Percentiles rank a stretch among this genome's conserved stretches.
These are phyloP conservation scores for Pseudoips prasinana DNA, from an alignment of 2,888 invertebrate genomes.

Conservation along the genomic window DNA sequence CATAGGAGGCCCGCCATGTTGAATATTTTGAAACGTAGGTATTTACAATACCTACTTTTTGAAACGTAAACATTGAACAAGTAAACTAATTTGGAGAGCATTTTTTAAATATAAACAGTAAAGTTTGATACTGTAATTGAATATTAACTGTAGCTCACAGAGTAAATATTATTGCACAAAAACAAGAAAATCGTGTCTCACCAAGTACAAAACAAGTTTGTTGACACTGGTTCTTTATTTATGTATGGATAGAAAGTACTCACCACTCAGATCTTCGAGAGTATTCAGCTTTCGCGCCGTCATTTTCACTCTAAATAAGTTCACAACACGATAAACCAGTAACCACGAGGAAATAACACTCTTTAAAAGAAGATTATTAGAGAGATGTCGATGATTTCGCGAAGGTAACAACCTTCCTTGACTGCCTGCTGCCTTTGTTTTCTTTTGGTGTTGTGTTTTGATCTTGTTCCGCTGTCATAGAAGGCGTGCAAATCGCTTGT, in stretches of 20 bases:
- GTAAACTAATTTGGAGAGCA: no score
- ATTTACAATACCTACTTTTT: slow-evolving; percentile 3
- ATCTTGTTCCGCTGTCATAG: slow-evolving; percentile 39
- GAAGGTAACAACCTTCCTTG: slow-evolving; percentile 28
- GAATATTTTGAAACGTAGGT: slow-evolving; percentile 22
- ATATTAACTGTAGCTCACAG: no score
- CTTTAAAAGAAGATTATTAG: slow-evolving; percentile 29
- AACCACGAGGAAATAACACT: slow-evolving; percentile 30
- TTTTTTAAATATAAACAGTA: no score
- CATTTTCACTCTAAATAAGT: slow-evolving; percentile 49
- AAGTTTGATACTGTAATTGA: no score
- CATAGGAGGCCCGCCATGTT: slow-evolving; percentile 33
- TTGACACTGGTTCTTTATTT: slow-evolving; percentile 51
- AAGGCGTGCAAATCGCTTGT: slow-evolving; percentile 36
- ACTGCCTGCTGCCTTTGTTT: slow-evolving; percentile 57
- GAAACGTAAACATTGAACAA: slow-evolving; percentile 26
- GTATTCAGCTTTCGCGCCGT: slow-evolving; percentile 73
- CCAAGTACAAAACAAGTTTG: slow-evolving; percentile 42
- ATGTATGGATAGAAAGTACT: slow-evolving; percentile 52
- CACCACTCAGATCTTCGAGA: slow-evolving; percentile 75
- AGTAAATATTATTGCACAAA: no score
- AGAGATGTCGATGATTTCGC: slow-evolving; percentile 31
- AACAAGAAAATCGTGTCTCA: slow-evolving; percentile 48
- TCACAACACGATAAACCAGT: slow-evolving; percentile 34
- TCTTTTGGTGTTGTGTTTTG: slow-evolving; percentile 43